Evolutionary conservation across 2,888 invertebrate genomes (phyloP), one percentile per base, ranked within the genome.

Genomic region (Clitarchus hookeri): DNA sequence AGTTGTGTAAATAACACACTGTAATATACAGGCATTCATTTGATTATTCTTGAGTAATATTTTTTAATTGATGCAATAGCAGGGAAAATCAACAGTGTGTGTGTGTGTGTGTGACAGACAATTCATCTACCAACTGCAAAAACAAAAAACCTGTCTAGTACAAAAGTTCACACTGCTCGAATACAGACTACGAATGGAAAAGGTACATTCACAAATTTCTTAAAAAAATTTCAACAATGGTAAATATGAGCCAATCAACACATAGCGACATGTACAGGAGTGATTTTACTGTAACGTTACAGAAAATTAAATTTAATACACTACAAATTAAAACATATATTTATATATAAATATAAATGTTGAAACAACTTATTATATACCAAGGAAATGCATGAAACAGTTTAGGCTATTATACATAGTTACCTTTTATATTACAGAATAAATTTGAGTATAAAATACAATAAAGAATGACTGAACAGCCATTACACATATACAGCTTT

Each of bases 381-480:
- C 65, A 65, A 19, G 65, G 65, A 65, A 65, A 65, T 65, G 65
- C 65, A 65, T 12, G 65, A 65, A 65, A 11, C 65, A 19, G 65
- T 65, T 65, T 65, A 6, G 0, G 16, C 65, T 65, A 23, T 65
- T n/a, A 48, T 48, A 48, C 48, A 65, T 16, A 16, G n/a, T 65
- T 65, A 65, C 65, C 19, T 65, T 65, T 19, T 65, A 65, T n/a
- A n/a, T 65, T 65, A 65, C 65, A 65, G 65, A n/a, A 65, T 65
- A 65, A 65, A 65, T 65, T 65, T 65, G 65, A 65, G 65, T 65
- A 65, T 65, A 65, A 65, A 65, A 65, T 65, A 65, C 65, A 65
- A 65, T 65, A 65, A 16, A 19, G n/a, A 65, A 11, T 65, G 65
- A 65, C n/a, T 65, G 8, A 65, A 65, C 65, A 65, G n/a, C n/a